phyloP scores from a whole-genome alignment of 2,797 vertebrate species.

The Artibeus lituratus region DNA sequence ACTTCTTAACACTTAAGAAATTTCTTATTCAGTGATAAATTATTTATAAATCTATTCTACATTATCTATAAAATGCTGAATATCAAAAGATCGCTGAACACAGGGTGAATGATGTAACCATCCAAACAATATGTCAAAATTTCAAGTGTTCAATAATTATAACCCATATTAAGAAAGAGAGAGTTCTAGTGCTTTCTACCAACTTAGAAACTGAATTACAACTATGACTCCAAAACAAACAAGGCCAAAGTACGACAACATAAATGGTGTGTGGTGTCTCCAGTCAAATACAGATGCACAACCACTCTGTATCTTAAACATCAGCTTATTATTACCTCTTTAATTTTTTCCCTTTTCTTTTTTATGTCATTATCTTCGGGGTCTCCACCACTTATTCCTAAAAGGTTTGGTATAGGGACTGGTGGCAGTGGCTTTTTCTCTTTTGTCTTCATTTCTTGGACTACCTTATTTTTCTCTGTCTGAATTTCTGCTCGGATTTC shows the following conservation, averaged over 20 bases:
- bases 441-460: conserved; percentile 93
- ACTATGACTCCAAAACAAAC: conserved; percentile 2
- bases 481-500: conserved; percentile 97
- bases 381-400: conserved; percentile 93
- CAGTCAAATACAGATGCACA: background rate
- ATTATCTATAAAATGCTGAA: conserved; percentile 47
- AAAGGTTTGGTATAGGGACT: conserved; percentile 93
- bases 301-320: background rate
- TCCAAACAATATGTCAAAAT: background rate
- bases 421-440: conserved; percentile 92
- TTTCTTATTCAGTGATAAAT: conserved; percentile 17
- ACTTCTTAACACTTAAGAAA: background rate
- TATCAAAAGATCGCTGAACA: conserved; percentile 39
- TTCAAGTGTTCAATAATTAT: background rate
- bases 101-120: background rate
- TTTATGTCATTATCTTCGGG: conserved; percentile 89
- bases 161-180: background rate
- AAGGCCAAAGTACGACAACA: background rate
- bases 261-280: background rate
- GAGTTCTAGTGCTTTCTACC: background rate
- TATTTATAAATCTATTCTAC: background rate
- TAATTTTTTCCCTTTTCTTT: conserved; percentile 96
- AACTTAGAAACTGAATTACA: background rate
- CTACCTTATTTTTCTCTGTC: conserved; percentile 95
- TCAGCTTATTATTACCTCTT: conserved; percentile 91